Percentiles rank a stretch among this genome's conserved stretches.
Conservation (phyloP, 1,140 invertebrate species). For the Drosophila ficusphila region DNA sequence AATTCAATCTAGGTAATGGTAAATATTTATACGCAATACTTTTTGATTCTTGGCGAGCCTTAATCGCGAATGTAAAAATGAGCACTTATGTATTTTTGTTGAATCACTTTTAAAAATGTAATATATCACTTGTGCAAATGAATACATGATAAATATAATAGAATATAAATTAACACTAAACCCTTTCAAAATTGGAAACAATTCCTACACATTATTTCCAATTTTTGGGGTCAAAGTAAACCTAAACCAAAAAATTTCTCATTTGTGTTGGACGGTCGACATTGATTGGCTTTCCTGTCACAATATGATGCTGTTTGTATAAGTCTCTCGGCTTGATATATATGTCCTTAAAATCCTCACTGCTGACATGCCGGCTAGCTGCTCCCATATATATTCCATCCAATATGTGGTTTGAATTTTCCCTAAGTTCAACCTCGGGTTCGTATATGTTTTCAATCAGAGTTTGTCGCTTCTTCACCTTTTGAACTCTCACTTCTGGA, state of each 20-base stretch:
- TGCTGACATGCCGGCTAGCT: conserved; percentile 45
- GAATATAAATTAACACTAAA: no score
- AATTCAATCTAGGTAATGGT: neutral
- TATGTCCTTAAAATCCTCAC: conserved; percentile 71
- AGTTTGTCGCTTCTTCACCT: conserved; percentile 49
- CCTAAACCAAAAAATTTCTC: conserved; percentile 73
- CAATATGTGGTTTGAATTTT: conserved; percentile 10
- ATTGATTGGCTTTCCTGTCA: conserved; percentile 62
- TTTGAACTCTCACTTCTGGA: neutral
- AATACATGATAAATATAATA: no score
- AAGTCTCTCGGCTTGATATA: conserved; percentile 71
- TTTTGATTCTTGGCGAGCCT: no score
- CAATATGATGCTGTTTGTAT: conserved; percentile 65
- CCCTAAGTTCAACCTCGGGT: conserved; percentile 58
- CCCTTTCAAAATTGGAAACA: no score
- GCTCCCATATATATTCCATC: conserved; percentile 28
- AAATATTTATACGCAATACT: neutral
- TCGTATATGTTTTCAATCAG: conserved; percentile 79
- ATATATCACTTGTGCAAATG: no score
- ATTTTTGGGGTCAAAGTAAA: neutral
- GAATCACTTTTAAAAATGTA: no score
- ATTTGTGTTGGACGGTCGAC: conserved; percentile 61
- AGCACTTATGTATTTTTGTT: no score
- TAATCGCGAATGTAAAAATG: no score
- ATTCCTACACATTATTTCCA: no score